Evolutionary conservation across 2,113 vertebrate genomes (phyloP).

Genomic region (Zeus faber): DNA sequence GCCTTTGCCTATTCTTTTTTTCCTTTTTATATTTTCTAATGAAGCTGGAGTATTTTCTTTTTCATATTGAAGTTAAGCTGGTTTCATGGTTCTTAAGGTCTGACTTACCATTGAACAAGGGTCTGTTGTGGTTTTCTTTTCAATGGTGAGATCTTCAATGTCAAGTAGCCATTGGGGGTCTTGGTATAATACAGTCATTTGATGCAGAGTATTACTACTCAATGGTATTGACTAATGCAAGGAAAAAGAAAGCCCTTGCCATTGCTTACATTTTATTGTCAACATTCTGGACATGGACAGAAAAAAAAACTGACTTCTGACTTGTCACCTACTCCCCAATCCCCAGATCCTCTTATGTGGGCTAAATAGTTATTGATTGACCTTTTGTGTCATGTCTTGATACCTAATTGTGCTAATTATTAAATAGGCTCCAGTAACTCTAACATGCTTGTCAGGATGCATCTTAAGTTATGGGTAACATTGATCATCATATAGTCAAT

Average conservation of each 20-base stretch:
- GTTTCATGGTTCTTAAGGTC: slow-evolving; percentile 36
- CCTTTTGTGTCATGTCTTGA: slow-evolving; percentile 61
- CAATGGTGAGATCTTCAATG: slow-evolving; percentile 44
- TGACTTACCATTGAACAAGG: slow-evolving; percentile 42
- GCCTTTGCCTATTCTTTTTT: slow-evolving; percentile 68
- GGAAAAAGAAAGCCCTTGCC: slow-evolving; percentile 9
- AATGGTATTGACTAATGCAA: slow-evolving; percentile 46
- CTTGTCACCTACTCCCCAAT: slow-evolving; percentile 34
- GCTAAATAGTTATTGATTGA: slow-evolving; percentile 58
- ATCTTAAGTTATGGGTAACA: slow-evolving; percentile 54
- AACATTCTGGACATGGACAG: slow-evolving; percentile 43
- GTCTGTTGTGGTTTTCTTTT: slow-evolving; percentile 18
- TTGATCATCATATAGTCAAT: slow-evolving; percentile 30
- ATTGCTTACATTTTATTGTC: slow-evolving; percentile 50
- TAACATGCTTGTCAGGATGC: slow-evolving; percentile 64
- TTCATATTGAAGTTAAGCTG: slow-evolving; percentile 46
- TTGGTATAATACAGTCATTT: slow-evolving; percentile 54
- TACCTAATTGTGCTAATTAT: slow-evolving; percentile 62
- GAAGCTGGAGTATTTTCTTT: slow-evolving; percentile 49
- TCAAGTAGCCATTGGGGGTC: slow-evolving; percentile 60
- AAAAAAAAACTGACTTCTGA: slow-evolving; percentile 25
- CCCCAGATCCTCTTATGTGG: slow-evolving; percentile 38
- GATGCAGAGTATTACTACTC: slow-evolving; percentile 51
- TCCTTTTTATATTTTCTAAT: slow-evolving; percentile 64
- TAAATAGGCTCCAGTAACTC: slow-evolving; percentile 58